Evolutionary conservation across 2,888 invertebrate genomes (phyloP).

Genomic region (Cheiracanthium punctorium): DNA sequence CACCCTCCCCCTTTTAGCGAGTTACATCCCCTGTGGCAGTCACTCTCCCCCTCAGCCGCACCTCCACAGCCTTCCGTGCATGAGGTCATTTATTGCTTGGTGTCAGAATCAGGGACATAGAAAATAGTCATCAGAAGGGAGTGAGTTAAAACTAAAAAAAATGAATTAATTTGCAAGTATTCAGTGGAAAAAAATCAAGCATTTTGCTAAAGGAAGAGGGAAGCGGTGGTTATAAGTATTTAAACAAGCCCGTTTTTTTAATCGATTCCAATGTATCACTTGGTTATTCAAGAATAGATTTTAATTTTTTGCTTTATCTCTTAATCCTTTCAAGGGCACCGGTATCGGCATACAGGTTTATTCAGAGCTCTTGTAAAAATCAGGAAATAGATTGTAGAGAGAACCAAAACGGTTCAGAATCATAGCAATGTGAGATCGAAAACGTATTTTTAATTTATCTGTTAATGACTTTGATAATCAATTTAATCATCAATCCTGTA

Average conservation of each 20-base stretch:
- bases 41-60: slow-evolving; percentile 13
- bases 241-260: slow-evolving; percentile 28
- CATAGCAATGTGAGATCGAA: no score
- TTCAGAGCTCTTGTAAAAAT: no score
- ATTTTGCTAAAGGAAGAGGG: slow-evolving; percentile 31
- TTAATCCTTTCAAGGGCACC: no score
- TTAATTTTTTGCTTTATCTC: no score
- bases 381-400: no score
- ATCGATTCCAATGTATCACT: no score
- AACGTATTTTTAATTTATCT: no score
- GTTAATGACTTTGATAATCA: no score
- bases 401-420: no score
- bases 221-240: slow-evolving; percentile 38
- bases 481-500: no score
- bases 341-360: no score
- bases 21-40: slow-evolving; percentile 3
- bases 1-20: slow-evolving; percentile 6
- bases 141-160: slow-evolving; percentile 9
- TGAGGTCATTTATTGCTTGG: slow-evolving; percentile 59
- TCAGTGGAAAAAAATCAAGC: slow-evolving; percentile 17
- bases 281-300: no score
- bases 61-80: slow-evolving; percentile 1
- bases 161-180: slow-evolving; percentile 45
- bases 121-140: slow-evolving; percentile 36
- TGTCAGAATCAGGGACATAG: slow-evolving; percentile 57